Conservation (phyloP, 2,797 vertebrate species). For the Molossus molossus region DNA sequence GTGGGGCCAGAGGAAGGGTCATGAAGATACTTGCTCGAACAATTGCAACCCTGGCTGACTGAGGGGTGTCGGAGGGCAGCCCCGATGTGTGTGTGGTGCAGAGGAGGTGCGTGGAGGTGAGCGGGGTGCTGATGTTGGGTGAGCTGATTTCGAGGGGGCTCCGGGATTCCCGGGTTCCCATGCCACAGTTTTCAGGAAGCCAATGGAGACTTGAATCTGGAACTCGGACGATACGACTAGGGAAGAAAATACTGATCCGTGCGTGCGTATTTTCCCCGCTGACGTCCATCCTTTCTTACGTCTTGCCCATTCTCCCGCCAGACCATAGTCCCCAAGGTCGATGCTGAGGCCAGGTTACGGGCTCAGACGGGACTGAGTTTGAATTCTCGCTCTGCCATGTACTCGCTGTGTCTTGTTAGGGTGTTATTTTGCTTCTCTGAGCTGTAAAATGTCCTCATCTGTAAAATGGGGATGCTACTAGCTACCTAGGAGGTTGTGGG, state of each 20-base stretch:
- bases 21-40: slow-evolving; percentile 11
- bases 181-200: background rate
- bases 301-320: background rate
- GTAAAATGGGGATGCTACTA: background rate
- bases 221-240: background rate
- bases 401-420: background rate
- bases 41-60: background rate
- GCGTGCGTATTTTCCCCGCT: fast-evolving
- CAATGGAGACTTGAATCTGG: background rate
- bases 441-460: background rate
- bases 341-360: no score
- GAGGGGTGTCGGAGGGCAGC: background rate
- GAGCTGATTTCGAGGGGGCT: background rate
- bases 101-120: slow-evolving; percentile 2
- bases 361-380: background rate
- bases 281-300: background rate
- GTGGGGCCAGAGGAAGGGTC: background rate
- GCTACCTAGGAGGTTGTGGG: background rate
- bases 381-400: background rate
- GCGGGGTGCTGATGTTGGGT: background rate
- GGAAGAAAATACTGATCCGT: background rate
- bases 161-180: background rate
- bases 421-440: background rate
- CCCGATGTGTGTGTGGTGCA: background rate
- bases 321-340: background rate